Base-by-base conservation (phyloP, 2,888 invertebrate genomes). In the Hartigia nigra region DNA sequence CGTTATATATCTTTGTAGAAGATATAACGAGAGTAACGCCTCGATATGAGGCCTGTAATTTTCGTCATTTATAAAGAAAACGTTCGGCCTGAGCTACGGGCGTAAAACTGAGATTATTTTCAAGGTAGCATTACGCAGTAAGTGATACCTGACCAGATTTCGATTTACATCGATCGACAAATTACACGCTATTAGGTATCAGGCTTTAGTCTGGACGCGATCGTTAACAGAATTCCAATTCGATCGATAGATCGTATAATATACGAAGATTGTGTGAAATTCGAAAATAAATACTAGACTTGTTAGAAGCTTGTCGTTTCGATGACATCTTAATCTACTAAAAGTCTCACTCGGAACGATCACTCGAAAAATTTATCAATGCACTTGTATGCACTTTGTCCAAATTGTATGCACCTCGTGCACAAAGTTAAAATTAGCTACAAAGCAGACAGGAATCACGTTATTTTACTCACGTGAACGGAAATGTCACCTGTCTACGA, bases 141-240 rank as follows among this genome's bases (percentile, higher is more conserved):
- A 88, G 85, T 87, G 88, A 87, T 87, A 87, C 87, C 86, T 87
- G 85, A 86, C 85, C 85, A 85, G 83, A 85, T 86, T 82, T 84
- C 87, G 88, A 89, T 89, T 89, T 89, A 89, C 23, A 55, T 88
- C 86, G 87, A 82, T 81, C 88, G 85, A 87, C 88, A 88, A 89
- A 90, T 88, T 86, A 86, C 83, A 82, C 80, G 83, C 83, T 84
- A 86, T 88, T 87, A 86, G 75, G 69, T 76, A 23, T 55, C 55
- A 55, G 55, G 9, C 55, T 55, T 55, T 23, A 55, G 37, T 39
- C 32, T 70, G 75, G 70, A 69, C 78, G 75, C 81, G 76, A 80
- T 81, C 81, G 78, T 81, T 79, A 74, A 77, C 74, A 72, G 70
- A 79, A 81, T 81, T 79, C 76, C 76, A 78, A 74, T 75, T 76